These are phyloP conservation scores for Mohoua ochrocephala DNA, from an alignment of 2,113 vertebrate genomes.

Conservation along the genomic window DNA sequence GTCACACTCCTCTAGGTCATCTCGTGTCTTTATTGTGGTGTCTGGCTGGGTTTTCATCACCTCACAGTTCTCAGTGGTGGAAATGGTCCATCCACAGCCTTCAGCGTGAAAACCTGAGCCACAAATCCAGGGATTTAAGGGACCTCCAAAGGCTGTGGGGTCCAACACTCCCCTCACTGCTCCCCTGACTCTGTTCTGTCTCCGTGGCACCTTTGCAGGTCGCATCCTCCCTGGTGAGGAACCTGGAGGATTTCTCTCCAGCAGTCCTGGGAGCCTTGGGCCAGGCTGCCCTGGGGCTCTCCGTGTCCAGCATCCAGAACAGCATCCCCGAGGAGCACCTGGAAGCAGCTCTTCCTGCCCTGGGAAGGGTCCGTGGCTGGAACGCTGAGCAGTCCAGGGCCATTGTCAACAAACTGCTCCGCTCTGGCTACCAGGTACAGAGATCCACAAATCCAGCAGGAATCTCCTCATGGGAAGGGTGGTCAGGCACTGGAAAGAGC, in stretches of 20 bases:
- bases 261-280: background rate
- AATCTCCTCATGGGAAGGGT: background rate
- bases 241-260: background rate
- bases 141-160: background rate
- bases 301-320: background rate
- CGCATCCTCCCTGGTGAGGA: background rate
- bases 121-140: background rate
- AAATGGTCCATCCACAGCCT: background rate
- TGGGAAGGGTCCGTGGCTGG: background rate
- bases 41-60: background rate
- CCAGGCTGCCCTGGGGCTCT: constrained; percentile 29
- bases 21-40: background rate
- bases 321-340: background rate
- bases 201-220: background rate
- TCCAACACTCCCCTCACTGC: rapidly evolving
- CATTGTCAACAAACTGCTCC: constrained; percentile 2
- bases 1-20: too few species aligned
- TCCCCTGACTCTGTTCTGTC: background rate
- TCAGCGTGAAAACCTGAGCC: background rate
- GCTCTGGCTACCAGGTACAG: constrained; percentile 34
- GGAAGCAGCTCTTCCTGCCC: background rate
- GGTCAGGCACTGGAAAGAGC: rapidly evolving
- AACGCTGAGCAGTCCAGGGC: background rate
- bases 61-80: background rate
- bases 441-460: too few species aligned